Conservation (phyloP, 1,140 invertebrate species). For the Yoshiicerus persimilis region DNA sequence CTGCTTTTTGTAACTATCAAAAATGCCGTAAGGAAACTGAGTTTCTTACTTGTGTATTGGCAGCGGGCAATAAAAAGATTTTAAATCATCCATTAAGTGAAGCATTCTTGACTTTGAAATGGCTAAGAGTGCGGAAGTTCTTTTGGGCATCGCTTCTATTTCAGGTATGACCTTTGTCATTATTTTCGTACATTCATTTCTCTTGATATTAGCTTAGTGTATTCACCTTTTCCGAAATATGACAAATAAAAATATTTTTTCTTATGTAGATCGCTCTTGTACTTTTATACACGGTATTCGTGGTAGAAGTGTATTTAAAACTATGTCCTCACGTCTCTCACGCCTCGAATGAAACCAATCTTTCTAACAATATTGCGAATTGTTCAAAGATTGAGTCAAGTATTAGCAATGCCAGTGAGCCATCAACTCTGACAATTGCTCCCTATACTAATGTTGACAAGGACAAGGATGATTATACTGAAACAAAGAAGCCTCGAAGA, state of each 20-base stretch:
- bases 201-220: no score
- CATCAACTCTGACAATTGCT: no score
- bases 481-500: no score
- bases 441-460: no score
- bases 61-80: slow-evolving; percentile 50
- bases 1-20: slow-evolving; percentile 32
- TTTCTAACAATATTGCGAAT: no score
- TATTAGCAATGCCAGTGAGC: no score
- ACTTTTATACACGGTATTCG: slow-evolving; percentile 68
- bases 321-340: slow-evolving; percentile 25
- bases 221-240: not conserved
- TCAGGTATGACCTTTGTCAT: slow-evolving; percentile 59
- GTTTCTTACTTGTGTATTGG: slow-evolving; percentile 49
- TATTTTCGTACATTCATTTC: not conserved
- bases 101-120: slow-evolving; percentile 78
- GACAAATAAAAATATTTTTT: not conserved
- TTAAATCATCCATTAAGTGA: slow-evolving; percentile 78
- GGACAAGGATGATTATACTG: no score
- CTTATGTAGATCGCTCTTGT: slow-evolving; percentile 54
- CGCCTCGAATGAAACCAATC: no score
- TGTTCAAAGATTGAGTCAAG: no score
- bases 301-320: slow-evolving; percentile 59
- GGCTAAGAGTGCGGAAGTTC: slow-evolving; percentile 78
- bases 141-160: slow-evolving; percentile 77
- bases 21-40: slow-evolving; percentile 48